Evolutionary conservation across 2,888 invertebrate genomes (phyloP).

Genomic region (Watsonalla binaria): DNA sequence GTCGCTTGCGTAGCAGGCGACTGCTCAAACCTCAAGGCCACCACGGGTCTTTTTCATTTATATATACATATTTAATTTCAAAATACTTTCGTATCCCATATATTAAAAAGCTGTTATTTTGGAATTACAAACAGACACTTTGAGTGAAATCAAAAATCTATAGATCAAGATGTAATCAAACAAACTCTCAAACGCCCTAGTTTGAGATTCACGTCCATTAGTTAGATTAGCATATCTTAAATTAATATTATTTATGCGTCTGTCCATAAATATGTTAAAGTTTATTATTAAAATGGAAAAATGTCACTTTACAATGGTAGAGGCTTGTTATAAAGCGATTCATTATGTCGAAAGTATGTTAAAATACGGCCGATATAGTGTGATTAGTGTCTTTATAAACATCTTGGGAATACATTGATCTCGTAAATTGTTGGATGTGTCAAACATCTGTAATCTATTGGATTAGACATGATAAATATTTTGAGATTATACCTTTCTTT

Average conservation of each 20-base stretch:
- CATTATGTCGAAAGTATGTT: slow-evolving; percentile 36
- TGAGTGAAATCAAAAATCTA: no score
- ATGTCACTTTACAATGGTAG: slow-evolving; percentile 9
- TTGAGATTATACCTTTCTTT: no score
- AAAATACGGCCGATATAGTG: slow-evolving; percentile 25
- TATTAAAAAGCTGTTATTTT: no score
- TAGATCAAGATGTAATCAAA: neutral
- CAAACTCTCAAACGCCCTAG: neutral
- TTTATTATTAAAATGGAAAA: slow-evolving; percentile 12
- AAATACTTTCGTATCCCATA: no score
- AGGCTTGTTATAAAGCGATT: slow-evolving; percentile 23
- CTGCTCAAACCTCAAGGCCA: no score
- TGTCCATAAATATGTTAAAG: slow-evolving; percentile 1
- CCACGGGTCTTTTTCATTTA: no score
- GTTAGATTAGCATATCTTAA: neutral
- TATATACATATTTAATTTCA: no score
- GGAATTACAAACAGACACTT: no score
- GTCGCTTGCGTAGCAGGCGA: no score
- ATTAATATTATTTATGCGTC: neutral
- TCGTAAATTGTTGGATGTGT: slow-evolving; percentile 13
- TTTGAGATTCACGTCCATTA: neutral
- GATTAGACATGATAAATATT: slow-evolving; percentile 1
- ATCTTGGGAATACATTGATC: slow-evolving; percentile 11
- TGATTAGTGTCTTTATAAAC: slow-evolving; percentile 19
- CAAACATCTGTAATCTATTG: neutral